phyloP scores from a whole-genome alignment of 2,797 vertebrate species.

The Diceros bicornis region DNA sequence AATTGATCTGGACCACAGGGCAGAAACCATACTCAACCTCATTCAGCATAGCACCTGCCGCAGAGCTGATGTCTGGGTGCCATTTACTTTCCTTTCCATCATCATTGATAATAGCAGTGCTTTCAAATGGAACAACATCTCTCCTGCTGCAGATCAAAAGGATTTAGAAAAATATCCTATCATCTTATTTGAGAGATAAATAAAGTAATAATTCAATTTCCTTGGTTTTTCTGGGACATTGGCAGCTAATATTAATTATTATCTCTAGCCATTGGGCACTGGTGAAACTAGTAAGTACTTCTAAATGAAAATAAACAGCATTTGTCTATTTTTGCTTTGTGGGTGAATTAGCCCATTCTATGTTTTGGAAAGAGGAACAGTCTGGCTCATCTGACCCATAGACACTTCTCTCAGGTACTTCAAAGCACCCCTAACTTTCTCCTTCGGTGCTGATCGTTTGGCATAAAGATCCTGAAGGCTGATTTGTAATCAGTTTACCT shows the following conservation, averaged over 20 bases:
- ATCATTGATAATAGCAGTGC: conserved; percentile 64
- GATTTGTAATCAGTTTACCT: not conserved
- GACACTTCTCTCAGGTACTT: not conserved
- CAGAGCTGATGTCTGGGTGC: conserved; percentile 59
- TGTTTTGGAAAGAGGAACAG: not conserved
- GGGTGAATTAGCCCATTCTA: not conserved
- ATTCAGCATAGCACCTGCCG: conserved; percentile 69
- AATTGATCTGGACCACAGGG: conserved; percentile 76
- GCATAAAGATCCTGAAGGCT: not conserved
- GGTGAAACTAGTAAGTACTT: conserved; percentile 50
- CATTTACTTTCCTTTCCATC: conserved; percentile 69
- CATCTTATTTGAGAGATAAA: conserved; percentile 72
- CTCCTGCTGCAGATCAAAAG: conserved; percentile 62
- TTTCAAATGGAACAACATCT: conserved; percentile 69
- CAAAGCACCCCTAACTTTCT: not conserved
- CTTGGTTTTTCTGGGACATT: conserved; percentile 47
- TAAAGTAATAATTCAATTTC: conserved; percentile 74
- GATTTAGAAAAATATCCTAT: conserved; percentile 73
- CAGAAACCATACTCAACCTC: conserved; percentile 79
- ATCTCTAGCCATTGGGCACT: not conserved
- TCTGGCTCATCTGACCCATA: not conserved
- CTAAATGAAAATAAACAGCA: conserved; percentile 21
- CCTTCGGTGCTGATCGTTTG: not conserved
- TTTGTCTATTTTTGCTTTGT: conserved; percentile 58
- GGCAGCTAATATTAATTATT: conserved; percentile 59